Evolutionary conservation across 2,113 vertebrate genomes (phyloP).

Genomic region (Boleophthalmus pectinirostris): DNA sequence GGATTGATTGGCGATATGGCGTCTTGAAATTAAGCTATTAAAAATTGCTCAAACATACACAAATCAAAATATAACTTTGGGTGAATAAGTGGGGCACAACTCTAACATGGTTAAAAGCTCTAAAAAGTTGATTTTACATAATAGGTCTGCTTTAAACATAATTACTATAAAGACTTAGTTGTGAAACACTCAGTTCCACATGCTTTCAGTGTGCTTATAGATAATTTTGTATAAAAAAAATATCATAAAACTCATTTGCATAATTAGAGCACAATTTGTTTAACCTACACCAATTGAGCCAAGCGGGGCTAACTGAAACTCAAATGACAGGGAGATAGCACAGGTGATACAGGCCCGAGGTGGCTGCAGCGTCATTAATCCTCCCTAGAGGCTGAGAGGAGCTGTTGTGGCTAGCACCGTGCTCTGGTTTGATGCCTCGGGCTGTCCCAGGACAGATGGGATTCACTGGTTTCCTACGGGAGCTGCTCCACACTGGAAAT

Average conservation of each 20-base stretch:
- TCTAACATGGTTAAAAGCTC: too few species aligned
- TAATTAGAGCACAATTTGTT: not conserved
- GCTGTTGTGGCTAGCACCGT: constrained; percentile 41
- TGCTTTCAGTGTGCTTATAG: not conserved
- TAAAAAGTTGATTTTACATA: too few species aligned
- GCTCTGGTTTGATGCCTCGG: constrained; percentile 46
- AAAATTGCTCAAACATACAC: too few species aligned
- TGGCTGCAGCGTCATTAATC: constrained; percentile 30
- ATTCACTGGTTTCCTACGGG: constrained; percentile 46
- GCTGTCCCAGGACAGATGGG: constrained; percentile 38
- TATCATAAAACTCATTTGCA: not conserved
- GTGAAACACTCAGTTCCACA: not conserved
- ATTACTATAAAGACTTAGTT: not conserved
- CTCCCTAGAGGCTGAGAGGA: constrained; percentile 46
- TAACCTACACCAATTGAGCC: not conserved
- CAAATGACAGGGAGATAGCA: constrained; percentile 18
- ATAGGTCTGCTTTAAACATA: not conserved
- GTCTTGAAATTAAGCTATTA: too few species aligned
- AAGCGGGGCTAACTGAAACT: not conserved
- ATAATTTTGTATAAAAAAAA: not conserved
- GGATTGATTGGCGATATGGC: too few species aligned
- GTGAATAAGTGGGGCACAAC: too few species aligned
- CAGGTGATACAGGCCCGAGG: constrained; percentile 21
- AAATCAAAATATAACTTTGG: too few species aligned
- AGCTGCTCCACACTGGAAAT: constrained; percentile 47